A percentile compares a stretch with the other conserved stretches of the same genome.
These are phyloP conservation scores for Trematomus loennbergii DNA, from an alignment of 2,113 vertebrate species.

Conservation along the genomic window DNA sequence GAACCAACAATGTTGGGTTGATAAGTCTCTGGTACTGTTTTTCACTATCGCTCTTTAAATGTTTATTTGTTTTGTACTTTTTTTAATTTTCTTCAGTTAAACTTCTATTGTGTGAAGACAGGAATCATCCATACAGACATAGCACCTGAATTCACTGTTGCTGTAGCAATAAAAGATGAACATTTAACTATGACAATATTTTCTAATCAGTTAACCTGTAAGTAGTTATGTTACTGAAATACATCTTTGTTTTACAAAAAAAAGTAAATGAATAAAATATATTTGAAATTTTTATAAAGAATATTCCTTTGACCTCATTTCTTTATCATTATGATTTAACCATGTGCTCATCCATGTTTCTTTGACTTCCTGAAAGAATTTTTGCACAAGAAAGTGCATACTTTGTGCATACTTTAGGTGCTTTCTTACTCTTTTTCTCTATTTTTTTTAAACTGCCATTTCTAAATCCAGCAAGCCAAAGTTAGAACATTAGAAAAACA, in stretches of 20 bases:
- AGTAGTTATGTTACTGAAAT: slow-evolving; percentile 80
- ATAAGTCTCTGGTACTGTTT: slow-evolving; percentile 67
- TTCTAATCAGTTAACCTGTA: slow-evolving; percentile 77
- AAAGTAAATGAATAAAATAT: slow-evolving; percentile 81
- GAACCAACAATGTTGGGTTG: slow-evolving; percentile 65
- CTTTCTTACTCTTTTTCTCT: not conserved
- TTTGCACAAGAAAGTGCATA: not conserved
- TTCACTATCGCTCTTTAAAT: slow-evolving; percentile 69
- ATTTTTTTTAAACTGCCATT: not conserved
- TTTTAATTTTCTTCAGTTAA: slow-evolving; percentile 74
- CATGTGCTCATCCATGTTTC: not conserved
- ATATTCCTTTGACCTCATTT: slow-evolving; percentile 47
- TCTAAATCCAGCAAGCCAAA: not conserved
- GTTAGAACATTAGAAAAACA: not conserved
- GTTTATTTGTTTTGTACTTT: slow-evolving; percentile 69
- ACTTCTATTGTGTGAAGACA: slow-evolving; percentile 72
- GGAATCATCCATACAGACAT: slow-evolving; percentile 70
- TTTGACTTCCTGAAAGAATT: slow-evolving; percentile 6
- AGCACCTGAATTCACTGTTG: slow-evolving; percentile 75
- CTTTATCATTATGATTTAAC: slow-evolving; percentile 2
- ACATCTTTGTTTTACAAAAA: slow-evolving; percentile 73
- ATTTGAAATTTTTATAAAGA: slow-evolving; percentile 81
- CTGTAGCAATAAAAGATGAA: slow-evolving; percentile 69
- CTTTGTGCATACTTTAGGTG: not conserved
- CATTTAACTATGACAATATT: slow-evolving; percentile 65